Conservation (phyloP, 2,797 vertebrate species). For the Alcedo quadribrachys region DNA sequence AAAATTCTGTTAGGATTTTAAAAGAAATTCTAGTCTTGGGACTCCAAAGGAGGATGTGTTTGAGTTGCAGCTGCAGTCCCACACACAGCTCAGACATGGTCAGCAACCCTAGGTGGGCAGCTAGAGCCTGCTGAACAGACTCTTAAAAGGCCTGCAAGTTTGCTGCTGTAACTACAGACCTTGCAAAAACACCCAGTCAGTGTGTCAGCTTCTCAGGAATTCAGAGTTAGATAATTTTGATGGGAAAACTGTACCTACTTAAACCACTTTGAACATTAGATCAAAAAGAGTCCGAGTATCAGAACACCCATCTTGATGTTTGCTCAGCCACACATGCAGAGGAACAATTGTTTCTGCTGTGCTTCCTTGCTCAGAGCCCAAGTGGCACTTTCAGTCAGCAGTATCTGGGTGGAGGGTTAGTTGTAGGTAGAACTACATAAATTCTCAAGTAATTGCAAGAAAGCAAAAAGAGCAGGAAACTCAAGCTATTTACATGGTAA, state of each 20-base stretch:
- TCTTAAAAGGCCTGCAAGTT: not conserved
- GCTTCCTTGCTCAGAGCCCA: not conserved
- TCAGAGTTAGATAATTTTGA: not conserved
- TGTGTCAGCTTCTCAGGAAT: not conserved
- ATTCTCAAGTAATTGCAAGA: not conserved
- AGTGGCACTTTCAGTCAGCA: not conserved
- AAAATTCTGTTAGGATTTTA: not conserved
- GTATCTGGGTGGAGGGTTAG: not conserved
- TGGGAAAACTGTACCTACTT: not conserved
- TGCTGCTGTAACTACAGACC: not conserved
- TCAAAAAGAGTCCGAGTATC: not conserved
- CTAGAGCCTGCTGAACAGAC: not conserved
- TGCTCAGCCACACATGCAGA: not conserved
- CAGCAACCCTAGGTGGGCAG: not conserved
- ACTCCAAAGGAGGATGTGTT: not conserved
- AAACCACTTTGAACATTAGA: not conserved
- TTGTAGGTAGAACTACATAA: not conserved
- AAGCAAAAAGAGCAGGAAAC: not conserved
- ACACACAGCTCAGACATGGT: accelerated
- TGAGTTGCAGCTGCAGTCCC: not conserved
- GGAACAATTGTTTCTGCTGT: not conserved
- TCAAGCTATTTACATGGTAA: not conserved
- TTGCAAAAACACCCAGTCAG: not conserved
- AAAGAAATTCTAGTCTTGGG: not conserved
- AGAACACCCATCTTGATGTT: accelerated